Evolutionary conservation across 2,888 invertebrate genomes (phyloP).

Genomic region (Caenorhabditis afra): DNA sequence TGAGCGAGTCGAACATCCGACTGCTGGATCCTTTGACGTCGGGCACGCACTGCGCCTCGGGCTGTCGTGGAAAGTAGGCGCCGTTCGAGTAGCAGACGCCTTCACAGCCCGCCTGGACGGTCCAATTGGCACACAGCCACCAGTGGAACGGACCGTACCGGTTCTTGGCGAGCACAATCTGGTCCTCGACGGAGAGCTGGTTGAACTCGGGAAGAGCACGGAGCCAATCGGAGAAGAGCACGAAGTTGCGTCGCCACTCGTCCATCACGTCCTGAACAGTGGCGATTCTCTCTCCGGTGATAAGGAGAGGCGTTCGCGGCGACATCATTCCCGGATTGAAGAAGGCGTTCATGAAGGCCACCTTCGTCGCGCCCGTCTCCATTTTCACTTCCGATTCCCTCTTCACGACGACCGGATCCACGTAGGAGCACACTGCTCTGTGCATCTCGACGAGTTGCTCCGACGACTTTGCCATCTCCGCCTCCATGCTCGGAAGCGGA

Average conservation of each 20-base stretch:
- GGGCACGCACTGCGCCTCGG: conserved; percentile 64
- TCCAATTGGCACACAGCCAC: conserved; percentile 76
- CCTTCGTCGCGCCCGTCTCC: conserved; percentile 40
- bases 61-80: conserved; percentile 73
- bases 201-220: conserved; percentile 73
- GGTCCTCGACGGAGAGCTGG: conserved; percentile 49
- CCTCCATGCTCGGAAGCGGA: conserved; percentile 49
- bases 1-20: conserved; percentile 70
- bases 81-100: conserved; percentile 78
- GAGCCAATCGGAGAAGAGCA: conserved; percentile 75
- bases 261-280: conserved; percentile 71
- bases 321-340: conserved; percentile 67
- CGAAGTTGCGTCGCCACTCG: conserved; percentile 75
- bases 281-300: conserved; percentile 69
- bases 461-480: conserved; percentile 48
- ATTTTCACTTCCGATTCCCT: conserved; percentile 47
- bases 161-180: conserved; percentile 71
- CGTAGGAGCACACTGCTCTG: conserved; percentile 66
- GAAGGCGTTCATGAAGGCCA: conserved; percentile 70
- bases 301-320: conserved; percentile 59
- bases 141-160: conserved; percentile 77
- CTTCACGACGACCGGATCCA: conserved; percentile 64
- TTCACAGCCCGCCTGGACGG: conserved; percentile 68
- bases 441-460: conserved; percentile 67
- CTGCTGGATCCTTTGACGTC: conserved; percentile 67